Evolutionary conservation across 2,797 vertebrate genomes (phyloP).

Genomic region (Vespertilio murinus): DNA sequence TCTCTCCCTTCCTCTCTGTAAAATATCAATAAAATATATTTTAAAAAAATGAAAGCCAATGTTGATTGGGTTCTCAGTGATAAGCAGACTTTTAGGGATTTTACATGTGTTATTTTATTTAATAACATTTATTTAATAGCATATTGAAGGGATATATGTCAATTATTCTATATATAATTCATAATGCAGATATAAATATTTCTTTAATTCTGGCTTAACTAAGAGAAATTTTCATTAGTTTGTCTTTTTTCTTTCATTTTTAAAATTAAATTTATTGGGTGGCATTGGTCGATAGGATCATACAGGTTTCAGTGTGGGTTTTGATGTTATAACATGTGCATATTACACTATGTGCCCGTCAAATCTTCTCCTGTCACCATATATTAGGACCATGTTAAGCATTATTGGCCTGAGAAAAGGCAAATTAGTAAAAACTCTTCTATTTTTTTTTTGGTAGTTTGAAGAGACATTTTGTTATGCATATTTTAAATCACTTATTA

Average conservation of each 20-base stretch:
- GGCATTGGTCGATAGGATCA: too few relatives aligned
- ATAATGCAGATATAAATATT: conserved; percentile 9
- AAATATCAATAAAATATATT: conserved; percentile 31
- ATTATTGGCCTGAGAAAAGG: not conserved
- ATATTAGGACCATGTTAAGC: not conserved
- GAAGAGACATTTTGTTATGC: not conserved
- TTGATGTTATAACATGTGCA: too few relatives aligned
- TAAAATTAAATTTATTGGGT: too few relatives aligned
- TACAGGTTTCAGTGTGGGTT: too few relatives aligned
- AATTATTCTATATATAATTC: not conserved
- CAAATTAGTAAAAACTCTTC: not conserved
- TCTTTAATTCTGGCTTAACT: not conserved
- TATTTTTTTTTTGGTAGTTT: conserved; percentile 30
- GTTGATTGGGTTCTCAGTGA: not conserved
- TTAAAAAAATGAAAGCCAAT: not conserved
- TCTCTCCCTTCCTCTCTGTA: too few relatives aligned
- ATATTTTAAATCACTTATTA: conserved; percentile 39
- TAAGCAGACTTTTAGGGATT: not conserved
- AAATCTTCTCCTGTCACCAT: too few relatives aligned
- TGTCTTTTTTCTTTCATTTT: not conserved
- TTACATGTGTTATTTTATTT: conserved; percentile 33
- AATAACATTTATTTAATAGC: conserved; percentile 4
- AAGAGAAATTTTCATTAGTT: conserved; percentile 13
- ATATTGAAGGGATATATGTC: not conserved
- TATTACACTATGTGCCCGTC: too few relatives aligned